Evolutionary conservation across 2,113 vertebrate genomes (phyloP).

Genomic region (Mastomys coucha): DNA sequence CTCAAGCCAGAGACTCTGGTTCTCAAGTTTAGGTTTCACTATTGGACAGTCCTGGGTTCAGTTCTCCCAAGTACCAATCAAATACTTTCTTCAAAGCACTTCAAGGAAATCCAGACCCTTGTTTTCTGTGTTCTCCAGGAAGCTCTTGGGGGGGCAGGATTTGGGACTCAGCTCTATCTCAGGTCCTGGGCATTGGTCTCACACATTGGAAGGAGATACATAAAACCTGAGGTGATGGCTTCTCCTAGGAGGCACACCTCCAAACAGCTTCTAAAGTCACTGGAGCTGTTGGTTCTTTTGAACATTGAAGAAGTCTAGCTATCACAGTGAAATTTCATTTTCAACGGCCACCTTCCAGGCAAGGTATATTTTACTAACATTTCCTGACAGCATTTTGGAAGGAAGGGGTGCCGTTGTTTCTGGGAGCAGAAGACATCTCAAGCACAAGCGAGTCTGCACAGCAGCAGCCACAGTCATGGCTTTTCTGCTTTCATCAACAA

Average conservation of each 20-base stretch:
- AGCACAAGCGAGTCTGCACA: neutral
- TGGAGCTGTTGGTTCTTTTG: neutral
- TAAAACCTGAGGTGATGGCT: neutral
- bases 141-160: neutral
- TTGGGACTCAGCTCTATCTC: neutral
- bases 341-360: neutral
- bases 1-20: neutral
- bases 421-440: neutral
- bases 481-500: neutral
- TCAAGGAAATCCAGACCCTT: neutral
- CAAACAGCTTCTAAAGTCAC: neutral
- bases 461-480: no score
- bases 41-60: neutral
- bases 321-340: neutral
- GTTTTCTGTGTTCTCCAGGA: neutral
- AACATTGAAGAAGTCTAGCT: neutral
- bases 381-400: neutral
- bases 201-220: neutral
- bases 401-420: neutral
- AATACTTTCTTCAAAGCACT: slow-evolving; percentile 9
- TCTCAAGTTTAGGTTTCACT: neutral
- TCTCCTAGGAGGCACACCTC: neutral
- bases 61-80: neutral
- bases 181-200: neutral
- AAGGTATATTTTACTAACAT: neutral